Base-by-base conservation (phyloP, 2,113 vertebrate genomes). In the Brachionichthys hirsutus region DNA sequence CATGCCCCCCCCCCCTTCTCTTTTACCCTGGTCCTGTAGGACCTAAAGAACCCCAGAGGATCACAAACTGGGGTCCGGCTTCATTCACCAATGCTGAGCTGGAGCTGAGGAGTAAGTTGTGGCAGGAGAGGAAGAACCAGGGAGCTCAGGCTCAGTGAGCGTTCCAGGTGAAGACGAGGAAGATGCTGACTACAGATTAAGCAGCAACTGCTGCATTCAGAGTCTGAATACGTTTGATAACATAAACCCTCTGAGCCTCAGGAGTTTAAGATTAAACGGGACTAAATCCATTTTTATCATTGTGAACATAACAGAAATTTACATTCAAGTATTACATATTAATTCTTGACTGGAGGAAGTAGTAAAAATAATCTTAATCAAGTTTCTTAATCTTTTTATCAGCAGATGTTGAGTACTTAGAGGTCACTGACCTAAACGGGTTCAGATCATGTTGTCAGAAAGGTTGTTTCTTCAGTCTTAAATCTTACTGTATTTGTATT, bases 1-100 rank as follows among this genome's bases (percentile, higher is more conserved):
- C n/a, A n/a, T n/a, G n/a, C n/a, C n/a, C n/a, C n/a, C 24, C 24
- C 24, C 24, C 18, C 2, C 5, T 35, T 40, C 40, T 54, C 35
- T 41, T 53, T 13, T 34, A 24, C 38, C 14, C 18, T 12, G 30
- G 8, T 49, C 43, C 83, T 81, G 12, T 64, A 98, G 95, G 95
- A 55, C 83, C 91, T 52, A 95, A 94, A 88, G 92, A 82, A 44
- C 92, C 92, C 24, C 92, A 92, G 70, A 81, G 87, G 44, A 93
- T 95, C 82, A 97, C 93, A 44, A 93, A 98, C 86, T 97, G 95
- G 95, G 95, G 95, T 18, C 92, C 92, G 0, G 94, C 95, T 0
- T 91, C 95, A 0, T 93, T 97, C 82, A 96, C 93, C 7, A 87
- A 94, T 61, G 74, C 88, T 2, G 95, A 98, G 70, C 91, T 97